These are phyloP conservation scores for Habrosyne pyritoides DNA, from an alignment of 2,888 invertebrate genomes.

Conservation along the genomic window DNA sequence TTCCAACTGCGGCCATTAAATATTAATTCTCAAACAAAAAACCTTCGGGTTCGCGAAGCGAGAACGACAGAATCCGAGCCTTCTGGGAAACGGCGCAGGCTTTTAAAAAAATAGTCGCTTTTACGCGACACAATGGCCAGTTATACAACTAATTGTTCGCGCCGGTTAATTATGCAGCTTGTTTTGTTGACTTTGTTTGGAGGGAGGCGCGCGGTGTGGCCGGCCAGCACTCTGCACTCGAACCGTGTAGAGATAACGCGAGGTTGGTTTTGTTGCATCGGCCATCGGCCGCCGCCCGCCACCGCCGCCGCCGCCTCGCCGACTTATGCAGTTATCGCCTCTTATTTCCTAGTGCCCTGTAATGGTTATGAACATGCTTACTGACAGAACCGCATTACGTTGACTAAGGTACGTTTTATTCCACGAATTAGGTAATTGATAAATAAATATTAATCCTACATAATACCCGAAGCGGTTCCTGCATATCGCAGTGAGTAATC, in stretches of 20 bases:
- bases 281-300: too few relatives aligned
- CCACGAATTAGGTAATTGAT: not conserved
- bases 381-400: not conserved
- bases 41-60: slow-evolving; percentile 49
- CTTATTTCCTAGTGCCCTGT: not conserved
- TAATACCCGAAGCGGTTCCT: not conserved
- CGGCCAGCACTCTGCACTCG: slow-evolving; percentile 18
- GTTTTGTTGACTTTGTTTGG: slow-evolving; percentile 53
- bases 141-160: slow-evolving; percentile 78
- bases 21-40: slow-evolving; percentile 71
- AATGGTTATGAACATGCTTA: not conserved
- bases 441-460: not conserved
- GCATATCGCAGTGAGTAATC: not conserved
- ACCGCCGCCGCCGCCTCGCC: too few relatives aligned
- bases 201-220: slow-evolving; percentile 34
- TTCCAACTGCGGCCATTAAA: slow-evolving; percentile 53
- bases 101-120: slow-evolving; percentile 60
- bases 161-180: slow-evolving; percentile 70
- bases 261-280: slow-evolving; percentile 11
- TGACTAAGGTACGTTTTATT: not conserved
- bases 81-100: slow-evolving; percentile 71
- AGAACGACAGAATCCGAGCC: slow-evolving; percentile 57
- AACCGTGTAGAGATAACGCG: not conserved
- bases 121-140: slow-evolving; percentile 69
- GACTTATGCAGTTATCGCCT: not conserved